Percentiles rank a stretch among this genome's conserved stretches.
Evolutionary conservation across 2,888 invertebrate species (phyloP).

Genomic region (Microplitis deprimator): DNA sequence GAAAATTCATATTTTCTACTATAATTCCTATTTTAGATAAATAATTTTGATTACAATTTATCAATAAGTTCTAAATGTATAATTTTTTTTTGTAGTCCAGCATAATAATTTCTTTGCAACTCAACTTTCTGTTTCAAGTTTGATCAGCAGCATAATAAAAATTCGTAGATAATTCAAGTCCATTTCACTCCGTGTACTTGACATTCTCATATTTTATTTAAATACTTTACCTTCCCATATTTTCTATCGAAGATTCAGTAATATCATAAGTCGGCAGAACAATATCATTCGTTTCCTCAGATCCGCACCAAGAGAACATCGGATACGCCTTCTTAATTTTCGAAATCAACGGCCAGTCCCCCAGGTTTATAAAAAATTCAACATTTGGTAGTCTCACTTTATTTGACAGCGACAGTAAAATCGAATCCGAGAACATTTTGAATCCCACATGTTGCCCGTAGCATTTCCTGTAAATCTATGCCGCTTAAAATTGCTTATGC

Average conservation of each 20-base stretch:
- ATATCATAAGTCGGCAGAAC: conserved; percentile 96
- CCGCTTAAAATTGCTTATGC: conserved; percentile 21
- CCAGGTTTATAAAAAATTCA: conserved; percentile 93
- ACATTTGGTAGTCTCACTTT: conserved; percentile 88
- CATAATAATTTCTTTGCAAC: too few relatives aligned
- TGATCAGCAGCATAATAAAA: too few relatives aligned
- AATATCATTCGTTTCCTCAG: conserved; percentile 87
- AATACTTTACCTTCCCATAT: conserved; percentile 85
- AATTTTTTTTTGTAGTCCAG: too few relatives aligned
- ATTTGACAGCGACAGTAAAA: conserved; percentile 84
- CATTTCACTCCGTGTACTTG: too few relatives aligned
- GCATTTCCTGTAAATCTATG: conserved; percentile 84
- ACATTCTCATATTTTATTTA: too few relatives aligned
- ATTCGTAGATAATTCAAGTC: too few relatives aligned
- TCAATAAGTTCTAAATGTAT: too few relatives aligned
- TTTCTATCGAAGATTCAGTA: conserved; percentile 91
- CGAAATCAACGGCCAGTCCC: conserved; percentile 92
- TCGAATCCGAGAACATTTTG: conserved; percentile 94
- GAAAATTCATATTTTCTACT: too few relatives aligned
- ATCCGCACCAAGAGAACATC: conserved; percentile 97
- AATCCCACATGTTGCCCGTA: conserved; percentile 96
- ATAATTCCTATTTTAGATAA: too few relatives aligned
- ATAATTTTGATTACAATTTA: too few relatives aligned
- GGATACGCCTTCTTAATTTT: conserved; percentile 76
- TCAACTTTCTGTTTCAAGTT: too few relatives aligned